Percentiles rank a stretch among this genome's conserved stretches.
Evolutionary conservation across 2,797 vertebrate species (phyloP).

Genomic region (Thunnus albacares): DNA sequence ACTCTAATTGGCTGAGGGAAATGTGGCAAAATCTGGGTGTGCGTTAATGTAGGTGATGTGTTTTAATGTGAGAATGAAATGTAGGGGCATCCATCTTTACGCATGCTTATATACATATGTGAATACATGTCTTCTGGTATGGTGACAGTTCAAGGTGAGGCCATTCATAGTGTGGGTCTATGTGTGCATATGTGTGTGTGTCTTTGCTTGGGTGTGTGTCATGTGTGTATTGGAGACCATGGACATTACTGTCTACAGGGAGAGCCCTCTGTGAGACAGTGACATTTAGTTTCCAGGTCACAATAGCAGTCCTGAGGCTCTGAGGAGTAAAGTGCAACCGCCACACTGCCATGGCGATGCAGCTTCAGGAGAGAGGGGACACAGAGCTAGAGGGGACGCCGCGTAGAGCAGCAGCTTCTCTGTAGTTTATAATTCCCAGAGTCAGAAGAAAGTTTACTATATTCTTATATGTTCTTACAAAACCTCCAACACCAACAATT

Average conservation of each 20-base stretch:
- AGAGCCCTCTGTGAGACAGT: conserved; percentile 50
- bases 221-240: conserved; percentile 7
- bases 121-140: background rate
- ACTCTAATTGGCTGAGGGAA: conserved; percentile 69
- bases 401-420: background rate
- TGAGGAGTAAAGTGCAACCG: conserved; percentile 41
- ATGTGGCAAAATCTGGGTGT: conserved; percentile 26
- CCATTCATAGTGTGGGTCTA: background rate
- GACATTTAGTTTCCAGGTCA: conserved; percentile 74
- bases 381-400: background rate
- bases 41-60: conserved; percentile 25
- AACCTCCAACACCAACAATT: background rate
- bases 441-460: background rate
- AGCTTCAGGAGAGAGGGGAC: conserved; percentile 24
- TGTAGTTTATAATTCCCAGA: background rate
- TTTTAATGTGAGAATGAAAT: conserved; percentile 43
- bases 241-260: conserved; percentile 40
- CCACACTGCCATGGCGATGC: conserved; percentile 32
- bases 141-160: conserved; percentile 42
- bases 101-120: conserved; percentile 11
- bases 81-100: conserved; percentile 33
- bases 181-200: background rate
- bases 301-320: conserved; percentile 40
- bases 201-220: conserved; percentile 4
- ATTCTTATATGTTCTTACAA: background rate